Evolutionary conservation across 2,113 vertebrate genomes (phyloP), one percentile per base, ranked within the genome.

Genomic region (Coracopsis vasa): DNA sequence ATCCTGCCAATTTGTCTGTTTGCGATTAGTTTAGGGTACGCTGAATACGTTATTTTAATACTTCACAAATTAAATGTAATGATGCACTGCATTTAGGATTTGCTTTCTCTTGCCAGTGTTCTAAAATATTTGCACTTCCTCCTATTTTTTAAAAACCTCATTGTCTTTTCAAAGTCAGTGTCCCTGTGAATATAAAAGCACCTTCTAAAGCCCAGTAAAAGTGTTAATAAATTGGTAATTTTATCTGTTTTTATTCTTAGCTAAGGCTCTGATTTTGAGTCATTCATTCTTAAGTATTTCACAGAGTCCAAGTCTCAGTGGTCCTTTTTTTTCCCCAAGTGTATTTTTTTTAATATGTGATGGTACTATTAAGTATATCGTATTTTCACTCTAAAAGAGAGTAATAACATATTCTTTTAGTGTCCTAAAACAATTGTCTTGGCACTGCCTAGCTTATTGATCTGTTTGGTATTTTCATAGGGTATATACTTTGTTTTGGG

Each of bases 371-470:
- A 53, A 64, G 25, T 37, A 10, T 53, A 39, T 67, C 3, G 9
- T 78, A n/a, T 80, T 69, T 75, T 91, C 16, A 27, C 28, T 56
- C 14, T 54, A 13, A 35, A 81, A 41, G 17, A 80, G 50, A 47
- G 31, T 56, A 47, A 13, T 94, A 88, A 74, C 39, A 19, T 78
- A 58, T 93, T 87, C 54, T 81, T 92, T 66, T 53, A 45, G 18
- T 69, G 48, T 95, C 35, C 31, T 84, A 44, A 91, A 97, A 62
- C 70, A 92, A 79, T 51, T 82, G 48, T 72, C 72, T 94, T 70
- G 71, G 41, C 66, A 78, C 20, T 87, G 64, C 70, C 54, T 92
- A 67, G 8, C 8, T 78, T 71, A 66, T 91, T 92, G 94, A 93
- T 95, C 64, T 18, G 3, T 69, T 80, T 21, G 27, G 39, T 96